Evolutionary conservation across 2,888 invertebrate species (phyloP).

Genomic region (Bhutanitis thaidina): DNA sequence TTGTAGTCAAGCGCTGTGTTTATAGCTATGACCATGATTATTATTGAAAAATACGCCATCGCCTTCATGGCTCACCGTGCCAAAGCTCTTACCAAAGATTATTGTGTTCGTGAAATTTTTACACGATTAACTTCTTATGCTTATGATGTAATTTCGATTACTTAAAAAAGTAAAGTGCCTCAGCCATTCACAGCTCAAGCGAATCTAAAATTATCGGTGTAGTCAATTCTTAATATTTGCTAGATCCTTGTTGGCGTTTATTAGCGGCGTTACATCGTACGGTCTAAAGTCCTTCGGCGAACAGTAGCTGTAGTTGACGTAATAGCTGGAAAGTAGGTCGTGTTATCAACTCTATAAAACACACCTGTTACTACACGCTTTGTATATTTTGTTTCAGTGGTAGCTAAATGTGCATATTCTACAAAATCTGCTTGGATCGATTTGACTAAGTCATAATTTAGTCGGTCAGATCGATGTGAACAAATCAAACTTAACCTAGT

Average conservation of each 20-base stretch:
- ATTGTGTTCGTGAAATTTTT: too few relatives aligned
- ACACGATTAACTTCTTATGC: too few relatives aligned
- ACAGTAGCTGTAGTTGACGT: constrained; percentile 16
- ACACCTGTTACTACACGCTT: constrained; percentile 15
- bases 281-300: constrained; percentile 9
- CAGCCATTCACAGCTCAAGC: background rate
- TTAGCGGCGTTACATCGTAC: background rate
- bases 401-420: too few relatives aligned
- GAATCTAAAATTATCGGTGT: constrained; percentile 4
- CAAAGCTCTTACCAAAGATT: too few relatives aligned
- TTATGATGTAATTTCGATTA: too few relatives aligned
- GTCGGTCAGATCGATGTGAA: too few relatives aligned
- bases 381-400: background rate
- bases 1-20: too few relatives aligned
- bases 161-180: constrained; percentile 3
- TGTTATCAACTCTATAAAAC: constrained; percentile 11
- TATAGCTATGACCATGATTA: too few relatives aligned
- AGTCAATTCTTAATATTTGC: background rate
- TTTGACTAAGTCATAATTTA: too few relatives aligned
- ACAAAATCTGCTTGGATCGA: too few relatives aligned
- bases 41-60: too few relatives aligned
- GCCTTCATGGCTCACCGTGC: background rate
- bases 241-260: constrained; percentile 1
- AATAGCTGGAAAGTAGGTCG: constrained; percentile 18
- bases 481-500: too few relatives aligned